Conservation (phyloP, 2,888 invertebrate species). For the Geophilus truncorum region DNA sequence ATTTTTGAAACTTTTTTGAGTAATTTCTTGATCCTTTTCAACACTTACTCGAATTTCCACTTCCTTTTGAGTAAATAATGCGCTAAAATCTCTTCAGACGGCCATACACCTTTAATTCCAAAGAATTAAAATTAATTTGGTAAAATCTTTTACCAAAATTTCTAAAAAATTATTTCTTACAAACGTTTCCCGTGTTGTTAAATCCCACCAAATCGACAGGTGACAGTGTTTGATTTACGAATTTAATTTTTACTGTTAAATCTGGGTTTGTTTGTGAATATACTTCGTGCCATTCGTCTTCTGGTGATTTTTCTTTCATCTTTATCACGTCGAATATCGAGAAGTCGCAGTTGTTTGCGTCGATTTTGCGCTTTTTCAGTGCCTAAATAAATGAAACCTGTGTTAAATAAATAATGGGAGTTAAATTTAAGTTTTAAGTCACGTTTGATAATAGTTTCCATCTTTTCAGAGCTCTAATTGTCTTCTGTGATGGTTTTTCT, state of each 20-base stretch:
- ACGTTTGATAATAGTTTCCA: conserved; percentile 25
- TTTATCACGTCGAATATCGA: background rate
- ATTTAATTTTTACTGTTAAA: background rate
- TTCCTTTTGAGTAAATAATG: conserved; percentile 62
- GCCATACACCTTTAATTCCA: conserved; percentile 57
- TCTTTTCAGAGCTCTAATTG: background rate
- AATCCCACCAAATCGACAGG: conserved; percentile 71
- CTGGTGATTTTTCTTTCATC: background rate
- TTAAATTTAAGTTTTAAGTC: background rate
- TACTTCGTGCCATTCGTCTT: background rate
- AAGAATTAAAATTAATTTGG: background rate
- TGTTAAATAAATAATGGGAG: background rate
- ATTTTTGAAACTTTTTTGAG: background rate
- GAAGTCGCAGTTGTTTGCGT: background rate
- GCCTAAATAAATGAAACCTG: background rate
- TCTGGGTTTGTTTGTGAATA: background rate
- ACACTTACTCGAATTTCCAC: conserved; percentile 54
- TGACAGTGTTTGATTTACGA: conserved; percentile 51
- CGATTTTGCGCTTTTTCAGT: background rate
- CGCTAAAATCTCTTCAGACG: conserved; percentile 69
- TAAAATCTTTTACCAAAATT: background rate
- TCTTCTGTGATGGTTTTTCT: background rate
- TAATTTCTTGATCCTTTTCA: background rate
- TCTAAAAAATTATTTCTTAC: conserved; percentile 44
- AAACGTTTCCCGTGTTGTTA: conserved; percentile 74